These are phyloP conservation scores for Atractosteus spatula DNA, from an alignment of 2,113 vertebrate genomes.

Conservation along the genomic window DNA sequence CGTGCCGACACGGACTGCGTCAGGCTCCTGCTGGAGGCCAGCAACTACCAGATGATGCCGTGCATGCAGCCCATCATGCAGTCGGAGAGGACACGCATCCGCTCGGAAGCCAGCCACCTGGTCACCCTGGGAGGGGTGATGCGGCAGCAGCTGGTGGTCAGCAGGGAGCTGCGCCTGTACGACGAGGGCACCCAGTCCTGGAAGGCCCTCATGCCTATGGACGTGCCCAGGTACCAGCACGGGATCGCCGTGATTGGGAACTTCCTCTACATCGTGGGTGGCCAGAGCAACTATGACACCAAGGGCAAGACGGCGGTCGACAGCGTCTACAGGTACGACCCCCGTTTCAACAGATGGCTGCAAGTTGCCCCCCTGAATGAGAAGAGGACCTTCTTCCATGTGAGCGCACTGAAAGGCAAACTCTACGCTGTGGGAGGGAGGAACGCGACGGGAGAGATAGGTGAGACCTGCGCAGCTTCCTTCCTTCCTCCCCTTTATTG, in stretches of 20 bases:
- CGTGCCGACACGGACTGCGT: slow-evolving; percentile 64
- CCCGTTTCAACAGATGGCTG: slow-evolving; percentile 71
- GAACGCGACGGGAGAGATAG: slow-evolving; percentile 68
- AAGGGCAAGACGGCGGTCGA: slow-evolving; percentile 77
- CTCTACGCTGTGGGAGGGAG: slow-evolving; percentile 71
- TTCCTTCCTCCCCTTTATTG: no score
- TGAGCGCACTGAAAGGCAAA: slow-evolving; percentile 68
- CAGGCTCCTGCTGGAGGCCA: slow-evolving; percentile 75
- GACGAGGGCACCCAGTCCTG: slow-evolving; percentile 55
- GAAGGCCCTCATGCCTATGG: slow-evolving; percentile 71
- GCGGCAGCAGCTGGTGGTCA: slow-evolving; percentile 75
- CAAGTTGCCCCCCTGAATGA: slow-evolving; percentile 73
- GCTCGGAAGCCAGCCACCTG: slow-evolving; percentile 64
- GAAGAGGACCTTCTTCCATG: slow-evolving; percentile 76
- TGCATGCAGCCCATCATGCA: slow-evolving; percentile 72
- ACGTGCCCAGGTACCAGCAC: slow-evolving; percentile 72
- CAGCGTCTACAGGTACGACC: slow-evolving; percentile 72
- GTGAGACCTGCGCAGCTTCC: slow-evolving; percentile 39
- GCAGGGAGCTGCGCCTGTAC: slow-evolving; percentile 68
- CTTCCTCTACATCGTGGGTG: slow-evolving; percentile 76
- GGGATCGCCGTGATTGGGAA: slow-evolving; percentile 70
- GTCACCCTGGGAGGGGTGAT: slow-evolving; percentile 72
- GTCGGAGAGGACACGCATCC: slow-evolving; percentile 68
- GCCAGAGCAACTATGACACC: slow-evolving; percentile 77
- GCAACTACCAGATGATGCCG: slow-evolving; percentile 80